Percentiles rank a stretch among this genome's conserved stretches.
Evolutionary conservation across 2,113 vertebrate genomes (phyloP).

Genomic region (Clarias macrocephalus): DNA sequence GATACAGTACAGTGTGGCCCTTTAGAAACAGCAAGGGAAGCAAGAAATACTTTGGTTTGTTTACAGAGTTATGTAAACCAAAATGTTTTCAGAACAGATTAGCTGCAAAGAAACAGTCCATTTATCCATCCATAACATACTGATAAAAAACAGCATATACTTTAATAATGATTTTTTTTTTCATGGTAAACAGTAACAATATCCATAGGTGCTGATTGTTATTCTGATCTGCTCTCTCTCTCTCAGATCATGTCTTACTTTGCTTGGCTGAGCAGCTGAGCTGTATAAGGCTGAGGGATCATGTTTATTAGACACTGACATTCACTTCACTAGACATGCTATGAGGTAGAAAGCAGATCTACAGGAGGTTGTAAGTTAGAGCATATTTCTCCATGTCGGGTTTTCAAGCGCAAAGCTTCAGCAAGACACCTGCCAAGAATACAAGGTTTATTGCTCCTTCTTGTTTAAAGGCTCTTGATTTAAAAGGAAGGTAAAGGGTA

Average conservation of each 20-base stretch:
- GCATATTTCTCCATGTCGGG: not conserved
- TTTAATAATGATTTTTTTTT: not conserved
- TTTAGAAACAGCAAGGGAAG: conserved; percentile 18
- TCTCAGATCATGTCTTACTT: conserved; percentile 3
- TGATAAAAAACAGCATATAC: not conserved
- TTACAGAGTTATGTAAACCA: not conserved
- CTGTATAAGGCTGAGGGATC: conserved; percentile 8
- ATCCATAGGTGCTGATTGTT: conserved; percentile 22
- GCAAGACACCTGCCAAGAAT: not conserved
- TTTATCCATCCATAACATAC: not conserved
- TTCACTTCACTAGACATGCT: not conserved
- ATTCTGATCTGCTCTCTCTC: conserved; percentile 1
- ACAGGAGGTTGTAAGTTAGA: not conserved
- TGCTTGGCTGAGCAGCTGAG: conserved; percentile 33
- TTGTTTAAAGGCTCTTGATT: not conserved
- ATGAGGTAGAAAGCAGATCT: conserved; percentile 9
- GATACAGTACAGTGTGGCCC: conserved; percentile 54
- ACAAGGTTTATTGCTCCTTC: not conserved
- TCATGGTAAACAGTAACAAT: not conserved
- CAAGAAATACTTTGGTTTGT: not conserved
- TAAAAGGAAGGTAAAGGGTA: not conserved
- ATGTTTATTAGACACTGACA: conserved; percentile 8
- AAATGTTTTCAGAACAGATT: not conserved
- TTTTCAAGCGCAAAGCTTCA: not conserved
- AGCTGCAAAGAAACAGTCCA: not conserved